These are phyloP conservation scores for Porites australiensis DNA, from an alignment of 64 coral and sea anemone species.

Conservation along the genomic window DNA sequence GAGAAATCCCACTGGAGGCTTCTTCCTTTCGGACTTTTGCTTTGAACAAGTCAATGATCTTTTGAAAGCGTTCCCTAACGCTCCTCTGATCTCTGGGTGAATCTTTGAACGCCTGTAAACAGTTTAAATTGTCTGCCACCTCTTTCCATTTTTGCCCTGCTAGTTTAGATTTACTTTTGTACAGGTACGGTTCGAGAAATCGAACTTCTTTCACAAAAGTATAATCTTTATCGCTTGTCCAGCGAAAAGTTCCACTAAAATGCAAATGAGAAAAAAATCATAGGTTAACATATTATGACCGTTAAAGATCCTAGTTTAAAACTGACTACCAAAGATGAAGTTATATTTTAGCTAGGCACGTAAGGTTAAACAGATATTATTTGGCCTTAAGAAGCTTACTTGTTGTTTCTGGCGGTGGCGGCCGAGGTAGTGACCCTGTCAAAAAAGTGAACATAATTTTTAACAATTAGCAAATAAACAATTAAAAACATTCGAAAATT, in stretches of 20 bases:
- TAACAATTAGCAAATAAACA: too few species aligned
- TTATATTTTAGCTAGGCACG: background rate
- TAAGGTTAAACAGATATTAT: background rate
- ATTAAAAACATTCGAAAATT: too few species aligned
- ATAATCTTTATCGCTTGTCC: slow-evolving; percentile 12
- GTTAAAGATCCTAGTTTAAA: background rate
- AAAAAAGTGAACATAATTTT: too few species aligned
- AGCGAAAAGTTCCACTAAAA: background rate
- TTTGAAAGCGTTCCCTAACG: slow-evolving; percentile 5
- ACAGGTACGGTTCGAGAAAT: slow-evolving; percentile 4
- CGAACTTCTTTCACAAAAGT: background rate
- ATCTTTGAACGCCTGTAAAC: background rate
- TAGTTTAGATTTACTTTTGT: too few species aligned
- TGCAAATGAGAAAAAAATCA: too few species aligned
- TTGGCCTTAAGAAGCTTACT: background rate
- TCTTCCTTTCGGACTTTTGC: slow-evolving; percentile 61
- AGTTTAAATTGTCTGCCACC: slow-evolving; percentile 8
- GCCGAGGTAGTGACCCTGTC: too few species aligned
- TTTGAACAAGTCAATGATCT: slow-evolving; percentile 45
- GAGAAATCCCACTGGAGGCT: slow-evolving; percentile 55
- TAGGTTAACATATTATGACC: background rate
- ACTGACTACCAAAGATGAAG: background rate
- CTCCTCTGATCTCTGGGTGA: slow-evolving; percentile 12
- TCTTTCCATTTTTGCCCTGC: too few species aligned
- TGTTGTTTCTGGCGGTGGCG: background rate